phyloP scores from a whole-genome alignment of 2,797 vertebrate species.

The Crax fasciolata region DNA sequence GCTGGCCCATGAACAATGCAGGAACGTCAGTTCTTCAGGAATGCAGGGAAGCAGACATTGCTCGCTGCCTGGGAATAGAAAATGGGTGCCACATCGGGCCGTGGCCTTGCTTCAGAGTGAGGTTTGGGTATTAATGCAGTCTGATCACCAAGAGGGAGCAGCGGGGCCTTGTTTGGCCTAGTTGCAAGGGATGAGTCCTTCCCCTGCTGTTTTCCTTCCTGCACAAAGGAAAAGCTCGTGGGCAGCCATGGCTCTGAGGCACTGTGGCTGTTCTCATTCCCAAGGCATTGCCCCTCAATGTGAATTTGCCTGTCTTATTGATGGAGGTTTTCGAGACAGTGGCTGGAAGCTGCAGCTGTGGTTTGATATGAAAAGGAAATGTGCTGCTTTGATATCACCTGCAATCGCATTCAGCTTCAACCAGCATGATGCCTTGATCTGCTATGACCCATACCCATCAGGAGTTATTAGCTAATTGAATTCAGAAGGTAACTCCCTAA shows the following conservation, averaged over 20 bases:
- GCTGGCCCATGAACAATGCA: background rate
- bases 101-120: background rate
- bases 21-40: background rate
- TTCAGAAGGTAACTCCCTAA: slow-evolving; percentile 70
- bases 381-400: slow-evolving; percentile 3
- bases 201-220: background rate
- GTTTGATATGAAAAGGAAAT: background rate
- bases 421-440: background rate
- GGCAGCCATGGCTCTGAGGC: background rate
- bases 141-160: background rate
- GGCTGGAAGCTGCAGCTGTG: background rate
- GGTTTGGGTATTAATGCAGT: background rate
- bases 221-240: background rate
- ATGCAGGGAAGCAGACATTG: background rate
- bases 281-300: background rate
- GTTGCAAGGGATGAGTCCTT: background rate
- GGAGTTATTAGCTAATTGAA: slow-evolving; percentile 72
- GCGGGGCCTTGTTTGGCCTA: background rate
- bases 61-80: background rate
- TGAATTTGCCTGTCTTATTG: background rate
- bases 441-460: slow-evolving; percentile 62
- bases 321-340: background rate
- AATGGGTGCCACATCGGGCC: background rate
- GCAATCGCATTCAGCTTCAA: slow-evolving; percentile 53
- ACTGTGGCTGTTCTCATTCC: background rate